Percentiles rank a stretch among this genome's conserved stretches.
Evolutionary conservation across 2,797 vertebrate genomes (phyloP).

Genomic region (Anguilla megastoma): DNA sequence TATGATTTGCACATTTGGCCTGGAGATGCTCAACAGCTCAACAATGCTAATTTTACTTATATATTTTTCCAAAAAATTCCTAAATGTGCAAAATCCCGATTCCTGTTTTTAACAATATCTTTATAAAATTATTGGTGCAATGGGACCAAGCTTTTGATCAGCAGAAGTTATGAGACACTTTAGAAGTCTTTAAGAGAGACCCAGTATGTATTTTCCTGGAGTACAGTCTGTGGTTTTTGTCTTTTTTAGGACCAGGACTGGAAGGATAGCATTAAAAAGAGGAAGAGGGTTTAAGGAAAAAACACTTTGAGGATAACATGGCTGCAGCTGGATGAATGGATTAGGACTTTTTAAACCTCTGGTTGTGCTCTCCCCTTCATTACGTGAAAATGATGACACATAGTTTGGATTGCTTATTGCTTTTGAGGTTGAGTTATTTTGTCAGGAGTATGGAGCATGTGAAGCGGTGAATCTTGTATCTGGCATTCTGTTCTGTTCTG

Average conservation of each 20-base stretch:
- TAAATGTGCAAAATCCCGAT: background rate
- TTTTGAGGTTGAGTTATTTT: background rate
- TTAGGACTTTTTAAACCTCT: background rate
- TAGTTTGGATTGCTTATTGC: background rate
- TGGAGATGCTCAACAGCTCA: background rate
- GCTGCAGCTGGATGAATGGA: background rate
- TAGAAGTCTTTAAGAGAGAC: background rate
- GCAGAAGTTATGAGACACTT: background rate
- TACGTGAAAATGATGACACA: background rate
- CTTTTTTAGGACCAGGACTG: background rate
- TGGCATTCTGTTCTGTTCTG: background rate
- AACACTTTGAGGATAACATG: background rate
- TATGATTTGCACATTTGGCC: background rate
- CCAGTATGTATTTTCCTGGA: background rate
- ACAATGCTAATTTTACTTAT: background rate
- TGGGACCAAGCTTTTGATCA: background rate
- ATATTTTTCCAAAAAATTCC: background rate
- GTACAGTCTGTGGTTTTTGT: background rate
- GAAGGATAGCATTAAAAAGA: background rate
- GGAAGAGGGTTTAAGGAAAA: background rate
- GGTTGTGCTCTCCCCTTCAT: background rate
- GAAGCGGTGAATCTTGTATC: background rate
- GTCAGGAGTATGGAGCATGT: background rate
- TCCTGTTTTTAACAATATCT: background rate
- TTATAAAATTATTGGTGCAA: background rate